Evolutionary conservation across 2,888 invertebrate genomes (phyloP), one percentile per base, ranked within the genome.

Genomic region (Carcina quercana): DNA sequence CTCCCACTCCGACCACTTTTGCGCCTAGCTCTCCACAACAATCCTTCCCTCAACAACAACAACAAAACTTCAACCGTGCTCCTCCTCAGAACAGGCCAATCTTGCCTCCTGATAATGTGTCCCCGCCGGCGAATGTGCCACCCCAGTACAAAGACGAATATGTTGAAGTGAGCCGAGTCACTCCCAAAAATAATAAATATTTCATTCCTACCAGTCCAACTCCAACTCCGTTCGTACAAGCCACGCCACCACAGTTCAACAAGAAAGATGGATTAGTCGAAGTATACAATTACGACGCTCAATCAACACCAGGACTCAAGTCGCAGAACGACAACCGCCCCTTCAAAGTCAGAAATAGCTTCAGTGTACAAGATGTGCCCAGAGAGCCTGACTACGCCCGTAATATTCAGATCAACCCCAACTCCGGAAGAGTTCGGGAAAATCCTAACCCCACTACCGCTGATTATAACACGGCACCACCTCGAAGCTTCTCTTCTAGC

Each of bases 191-290:
- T 3, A 70, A 53, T 34, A 60, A 62, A 41, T 71, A 57, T 43
- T 71, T 61, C 43, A 54, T 62, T 0, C 58, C 65, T 1, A 26
- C 17, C 13, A 54, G 72, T 15, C 61, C 73, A 2, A 55, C 70
- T 7, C 56, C 68, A 1, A 69, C 68, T 36, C 47, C 65, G 7
- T 64, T 63, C 22, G n/a, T n/a, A n/a, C 53, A 71, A 4, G 60
- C 74, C 5, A 42, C 60, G 22, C 35, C 53, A 8, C 54, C 65
- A 10, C 61, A 64, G 35, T 70, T 54, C 35, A 75, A 62, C 35
- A 84, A 84, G 25, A 84, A 85, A 40, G 75, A 80, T 24, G 71
- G 78, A 26, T 66, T 65, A 8, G 70, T 75, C 5, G 86, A 86
- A 36, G 38, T 75, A 13, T 83, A 78, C 46, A 82, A 80, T 31